Base-by-base conservation (phyloP, 2,113 vertebrate species). In the Halichoeres trimaculatus region DNA sequence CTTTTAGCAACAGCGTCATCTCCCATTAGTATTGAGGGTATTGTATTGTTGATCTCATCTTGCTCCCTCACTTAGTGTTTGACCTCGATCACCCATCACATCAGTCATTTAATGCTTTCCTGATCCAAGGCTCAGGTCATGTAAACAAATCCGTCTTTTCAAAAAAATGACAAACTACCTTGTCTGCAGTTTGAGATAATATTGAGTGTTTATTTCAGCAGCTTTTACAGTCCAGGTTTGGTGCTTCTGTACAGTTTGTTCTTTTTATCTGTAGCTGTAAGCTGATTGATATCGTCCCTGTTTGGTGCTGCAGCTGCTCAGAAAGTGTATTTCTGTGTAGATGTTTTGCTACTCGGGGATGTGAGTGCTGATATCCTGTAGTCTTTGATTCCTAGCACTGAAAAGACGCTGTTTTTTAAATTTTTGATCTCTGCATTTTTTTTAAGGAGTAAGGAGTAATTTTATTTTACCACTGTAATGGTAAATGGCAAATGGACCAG, bases 171-270 rank as follows among this genome's bases (percentile, higher is more conserved):
- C 48, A 30, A 67, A 41, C 62, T 22, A 57, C 38, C 34, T 5
- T 60, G 61, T 75, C 67, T 78, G 81, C 73, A 67, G 67, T 51
- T 52, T 35, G 35, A 75, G 61, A 82, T 77, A 70, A 48, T 51
- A 55, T 54, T 58, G 30, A 56, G 54, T 78, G 76, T 83, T 58
- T 75, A 77, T 81, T 68, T 81, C 80, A 81, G 80, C 78, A 55
- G 35, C 47, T 67, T 71, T 55, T 58, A 70, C 17, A 30, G 30
- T 75, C 70, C 52, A 13, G 16, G 51, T 57, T 62, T 8, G 5
- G 72, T 47, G 40, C 47, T 54, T 13, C 69, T 41, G 10, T 60
- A 76, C 70, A 85, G 19, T 73, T 78, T 43, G 60, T 73, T 83
- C 1, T 35, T 22, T 38, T 36, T 47, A 20, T 35, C 66, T 71